Conservation (phyloP, 2,797 vertebrate genomes). For the Merluccius polli region DNA sequence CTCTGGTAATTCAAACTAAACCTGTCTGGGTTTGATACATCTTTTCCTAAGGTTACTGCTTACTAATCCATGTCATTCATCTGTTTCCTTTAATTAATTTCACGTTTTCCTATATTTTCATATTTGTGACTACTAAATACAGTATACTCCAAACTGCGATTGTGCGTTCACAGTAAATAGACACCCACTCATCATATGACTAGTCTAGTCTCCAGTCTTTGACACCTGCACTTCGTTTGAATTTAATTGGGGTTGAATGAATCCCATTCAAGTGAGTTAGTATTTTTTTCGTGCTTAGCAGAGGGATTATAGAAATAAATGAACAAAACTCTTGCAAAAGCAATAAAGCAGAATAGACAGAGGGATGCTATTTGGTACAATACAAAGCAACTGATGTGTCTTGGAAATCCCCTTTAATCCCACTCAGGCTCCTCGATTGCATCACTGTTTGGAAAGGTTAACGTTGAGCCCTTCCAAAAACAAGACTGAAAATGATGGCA, state of each 20-base stretch:
- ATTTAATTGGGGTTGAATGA: background rate
- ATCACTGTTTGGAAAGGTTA: slow-evolving; percentile 20
- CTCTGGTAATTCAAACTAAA: background rate
- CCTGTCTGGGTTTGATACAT: background rate
- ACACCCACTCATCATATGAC: background rate
- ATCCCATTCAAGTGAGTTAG: slow-evolving; percentile 1
- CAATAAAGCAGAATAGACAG: background rate
- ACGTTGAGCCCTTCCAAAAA: slow-evolving; percentile 13
- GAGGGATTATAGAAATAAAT: background rate
- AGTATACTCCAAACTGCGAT: too few species aligned
- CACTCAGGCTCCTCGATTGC: slow-evolving; percentile 1
- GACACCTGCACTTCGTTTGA: background rate
- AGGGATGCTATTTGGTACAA: background rate
- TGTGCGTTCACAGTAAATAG: background rate
- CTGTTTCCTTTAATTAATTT: background rate
- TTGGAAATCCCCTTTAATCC: slow-evolving; percentile 21
- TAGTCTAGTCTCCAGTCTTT: background rate
- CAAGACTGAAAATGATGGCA: background rate
- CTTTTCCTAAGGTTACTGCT: background rate
- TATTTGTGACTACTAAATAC: too few species aligned
- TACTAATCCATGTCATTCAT: background rate
- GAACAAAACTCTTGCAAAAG: background rate
- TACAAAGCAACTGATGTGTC: slow-evolving; percentile 3
- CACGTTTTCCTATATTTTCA: too few species aligned
- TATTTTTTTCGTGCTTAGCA: background rate